Evolutionary conservation across 1,140 invertebrate species (phyloP).

Genomic region (Sipha flava): DNA sequence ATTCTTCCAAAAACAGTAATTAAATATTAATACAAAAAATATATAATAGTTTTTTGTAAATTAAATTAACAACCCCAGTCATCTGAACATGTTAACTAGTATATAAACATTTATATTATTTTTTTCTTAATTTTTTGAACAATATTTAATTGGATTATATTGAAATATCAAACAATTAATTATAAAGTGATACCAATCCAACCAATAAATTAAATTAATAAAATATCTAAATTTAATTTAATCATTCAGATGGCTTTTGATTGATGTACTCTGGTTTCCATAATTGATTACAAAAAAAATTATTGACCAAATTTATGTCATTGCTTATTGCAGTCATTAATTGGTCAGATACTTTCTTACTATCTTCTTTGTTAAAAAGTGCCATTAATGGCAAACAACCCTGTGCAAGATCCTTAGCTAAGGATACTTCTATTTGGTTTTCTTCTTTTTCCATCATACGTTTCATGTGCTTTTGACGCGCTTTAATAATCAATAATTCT

Average conservation of each 20-base stretch:
- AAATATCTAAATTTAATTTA: neutral
- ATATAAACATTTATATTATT: neutral
- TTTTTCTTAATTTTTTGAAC: neutral
- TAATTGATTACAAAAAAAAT: conserved; percentile 51
- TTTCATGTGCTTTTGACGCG: conserved; percentile 42
- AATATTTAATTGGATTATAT: neutral
- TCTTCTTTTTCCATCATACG: conserved; percentile 34
- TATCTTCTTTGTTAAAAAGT: conserved; percentile 30
- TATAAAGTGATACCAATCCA: neutral
- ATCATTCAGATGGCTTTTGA: conserved; percentile 27
- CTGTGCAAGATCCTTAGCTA: conserved; percentile 35
- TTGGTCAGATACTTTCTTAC: conserved; percentile 32
- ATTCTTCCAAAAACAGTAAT: neutral
- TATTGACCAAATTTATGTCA: conserved; percentile 48
- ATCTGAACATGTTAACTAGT: neutral
- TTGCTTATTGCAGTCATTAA: conserved; percentile 37
- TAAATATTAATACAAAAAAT: neutral
- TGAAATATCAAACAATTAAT: neutral
- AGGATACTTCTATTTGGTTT: conserved; percentile 34
- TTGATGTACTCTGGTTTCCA: conserved; percentile 51
- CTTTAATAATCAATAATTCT: conserved; percentile 45
- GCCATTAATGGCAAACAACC: conserved; percentile 34
- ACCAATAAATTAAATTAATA: neutral
- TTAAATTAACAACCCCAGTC: neutral
- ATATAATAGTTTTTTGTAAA: neutral